A percentile compares a stretch with the other conserved stretches of the same genome.
Evolutionary conservation across 2,888 invertebrate genomes (phyloP).

Genomic region (Drosophila vallismaia): DNA sequence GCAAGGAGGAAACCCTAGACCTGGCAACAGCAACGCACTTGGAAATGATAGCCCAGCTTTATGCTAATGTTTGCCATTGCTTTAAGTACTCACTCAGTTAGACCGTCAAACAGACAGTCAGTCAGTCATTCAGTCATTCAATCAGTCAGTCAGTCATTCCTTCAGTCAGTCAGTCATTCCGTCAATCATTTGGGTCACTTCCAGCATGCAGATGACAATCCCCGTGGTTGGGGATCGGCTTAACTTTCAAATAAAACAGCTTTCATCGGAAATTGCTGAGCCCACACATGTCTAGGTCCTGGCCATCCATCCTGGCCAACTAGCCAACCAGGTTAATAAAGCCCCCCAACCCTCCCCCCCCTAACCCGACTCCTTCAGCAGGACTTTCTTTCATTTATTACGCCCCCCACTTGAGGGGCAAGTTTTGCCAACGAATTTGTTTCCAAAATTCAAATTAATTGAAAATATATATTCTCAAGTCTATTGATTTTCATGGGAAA

Average conservation of each 20-base stretch:
- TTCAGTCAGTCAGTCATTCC: slow-evolving; percentile 7
- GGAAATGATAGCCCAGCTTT: slow-evolving; percentile 75
- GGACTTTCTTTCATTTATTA: background rate
- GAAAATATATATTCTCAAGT: background rate
- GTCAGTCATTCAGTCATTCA: slow-evolving; percentile 4
- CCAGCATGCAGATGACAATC: slow-evolving; percentile 43
- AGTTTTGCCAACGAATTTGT: background rate
- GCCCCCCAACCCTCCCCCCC: slow-evolving; percentile 10
- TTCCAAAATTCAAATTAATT: background rate
- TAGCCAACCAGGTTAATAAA: slow-evolving; percentile 30
- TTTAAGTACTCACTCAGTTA: slow-evolving; percentile 49
- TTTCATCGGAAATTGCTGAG: slow-evolving; percentile 29
- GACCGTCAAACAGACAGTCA: slow-evolving; percentile 20
- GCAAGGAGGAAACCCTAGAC: slow-evolving; percentile 55
- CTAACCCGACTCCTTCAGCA: background rate
- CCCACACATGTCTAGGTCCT: slow-evolving; percentile 16
- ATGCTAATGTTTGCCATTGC: slow-evolving; percentile 70
- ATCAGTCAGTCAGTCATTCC: slow-evolving; percentile 7
- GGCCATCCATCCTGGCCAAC: background rate
- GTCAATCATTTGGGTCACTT: slow-evolving; percentile 33
- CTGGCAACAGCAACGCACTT: slow-evolving; percentile 62
- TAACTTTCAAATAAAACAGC: slow-evolving; percentile 35
- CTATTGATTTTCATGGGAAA: no score
- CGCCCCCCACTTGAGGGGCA: background rate
- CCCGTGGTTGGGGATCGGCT: slow-evolving; percentile 14